These are phyloP conservation scores for Ernsta delagoae DNA, from an alignment of 2,888 invertebrate species.

Conservation along the genomic window DNA sequence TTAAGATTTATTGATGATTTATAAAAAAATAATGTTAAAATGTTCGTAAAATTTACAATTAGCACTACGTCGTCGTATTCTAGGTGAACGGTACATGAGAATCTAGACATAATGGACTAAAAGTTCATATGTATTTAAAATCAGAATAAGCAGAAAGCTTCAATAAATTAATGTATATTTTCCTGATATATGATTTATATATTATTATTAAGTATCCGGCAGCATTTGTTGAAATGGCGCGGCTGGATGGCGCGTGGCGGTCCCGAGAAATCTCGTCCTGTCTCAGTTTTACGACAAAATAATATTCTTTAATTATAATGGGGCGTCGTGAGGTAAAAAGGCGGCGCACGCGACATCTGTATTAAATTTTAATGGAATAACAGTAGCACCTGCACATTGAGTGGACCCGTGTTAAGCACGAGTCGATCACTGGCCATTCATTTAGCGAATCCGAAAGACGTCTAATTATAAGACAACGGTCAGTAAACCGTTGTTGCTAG, in stretches of 20 bases:
- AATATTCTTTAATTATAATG: conserved; percentile 83
- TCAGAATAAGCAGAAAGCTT: no score
- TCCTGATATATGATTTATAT: no score
- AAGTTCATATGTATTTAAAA: no score
- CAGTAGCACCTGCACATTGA: conserved; percentile 72
- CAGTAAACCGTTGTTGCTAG: background rate
- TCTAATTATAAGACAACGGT: conserved; percentile 59
- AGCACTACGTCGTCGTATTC: no score
- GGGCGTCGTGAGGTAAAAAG: conserved; percentile 75
- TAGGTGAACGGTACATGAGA: no score
- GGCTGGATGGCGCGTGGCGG: conserved; percentile 25
- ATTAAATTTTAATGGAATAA: conserved; percentile 81
- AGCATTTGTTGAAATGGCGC: background rate
- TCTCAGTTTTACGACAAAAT: conserved; percentile 78
- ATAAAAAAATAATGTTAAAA: no score
- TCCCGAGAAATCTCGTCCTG: conserved; percentile 54
- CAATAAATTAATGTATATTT: no score
- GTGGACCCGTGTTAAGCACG: conserved; percentile 52
- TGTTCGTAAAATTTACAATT: no score
- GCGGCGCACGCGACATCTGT: conserved; percentile 81
- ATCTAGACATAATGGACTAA: no score
- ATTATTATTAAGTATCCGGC: no score
- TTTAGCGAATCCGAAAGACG: conserved; percentile 59
- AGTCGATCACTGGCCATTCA: conserved; percentile 62
- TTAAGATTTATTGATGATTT: no score